Percentiles rank a stretch among this genome's conserved stretches.
phyloP scores from a whole-genome alignment of 92 coral and sea anemone species.

The Palythoa caribaeorum region DNA sequence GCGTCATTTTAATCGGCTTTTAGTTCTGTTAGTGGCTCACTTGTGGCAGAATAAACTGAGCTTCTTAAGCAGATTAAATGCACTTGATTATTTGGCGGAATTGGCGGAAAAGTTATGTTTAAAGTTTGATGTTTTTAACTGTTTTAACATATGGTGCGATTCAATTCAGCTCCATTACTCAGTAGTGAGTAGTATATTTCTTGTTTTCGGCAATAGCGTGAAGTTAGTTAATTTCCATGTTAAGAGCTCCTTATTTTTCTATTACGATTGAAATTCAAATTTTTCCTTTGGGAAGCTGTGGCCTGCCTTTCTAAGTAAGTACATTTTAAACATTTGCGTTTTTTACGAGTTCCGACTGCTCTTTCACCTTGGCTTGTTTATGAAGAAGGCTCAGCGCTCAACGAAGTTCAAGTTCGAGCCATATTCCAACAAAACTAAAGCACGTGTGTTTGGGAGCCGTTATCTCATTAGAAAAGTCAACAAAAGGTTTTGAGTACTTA shows the following conservation, averaged over 20 bases:
- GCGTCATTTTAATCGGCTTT: conserved; percentile 13
- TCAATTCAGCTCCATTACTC: neutral
- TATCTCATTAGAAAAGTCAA: neutral
- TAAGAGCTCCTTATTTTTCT: conserved; percentile 4
- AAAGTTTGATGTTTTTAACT: neutral
- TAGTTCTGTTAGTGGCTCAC: neutral
- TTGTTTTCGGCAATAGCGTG: conserved; percentile 24
- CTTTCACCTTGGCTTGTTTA: too few species aligned
- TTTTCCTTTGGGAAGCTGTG: conserved; percentile 8
- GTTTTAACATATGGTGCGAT: conserved; percentile 1
- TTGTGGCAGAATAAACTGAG: conserved; percentile 14
- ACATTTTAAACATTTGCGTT: too few species aligned
- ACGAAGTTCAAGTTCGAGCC: too few species aligned
- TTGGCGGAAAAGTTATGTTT: too few species aligned
- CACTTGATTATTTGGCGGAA: too few species aligned
- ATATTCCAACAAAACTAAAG: too few species aligned
- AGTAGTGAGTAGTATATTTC: neutral
- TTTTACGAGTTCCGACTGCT: too few species aligned
- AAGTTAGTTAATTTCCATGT: neutral
- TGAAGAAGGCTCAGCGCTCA: too few species aligned
- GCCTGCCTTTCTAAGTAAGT: too few species aligned
- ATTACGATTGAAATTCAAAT: neutral
- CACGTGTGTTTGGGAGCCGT: neutral
- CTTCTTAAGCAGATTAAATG: neutral
- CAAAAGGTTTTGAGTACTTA: neutral